Base-by-base conservation (phyloP, 2,113 vertebrate species). In the Otis tarda region DNA sequence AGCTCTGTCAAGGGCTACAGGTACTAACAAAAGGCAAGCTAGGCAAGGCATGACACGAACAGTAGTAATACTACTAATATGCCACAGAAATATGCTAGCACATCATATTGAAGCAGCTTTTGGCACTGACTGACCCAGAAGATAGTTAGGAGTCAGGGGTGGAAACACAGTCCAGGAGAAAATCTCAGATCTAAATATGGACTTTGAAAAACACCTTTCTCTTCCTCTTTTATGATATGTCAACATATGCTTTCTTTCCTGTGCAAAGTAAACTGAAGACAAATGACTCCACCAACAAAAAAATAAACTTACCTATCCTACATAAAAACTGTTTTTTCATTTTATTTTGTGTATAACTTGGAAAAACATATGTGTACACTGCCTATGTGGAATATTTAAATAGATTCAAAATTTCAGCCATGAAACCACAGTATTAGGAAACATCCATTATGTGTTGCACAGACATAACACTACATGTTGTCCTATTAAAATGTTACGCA, bases 401-500 rank as follows among this genome's bases (percentile, higher is more conserved):
- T 22, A 8, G 37, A 6, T n/a, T 92, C 60, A 87, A 56, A 90
- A 70, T 90, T 67, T 64, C 43, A 94, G 56, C 52, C 49, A 77
- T 71, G 70, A 82, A 89, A 64, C 65, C 25, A 77, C 6, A 19
- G 39, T 55, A 91, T 70, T 84, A 90, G 39, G 82, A 88, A 95
- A 94, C 64, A 77, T 27, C 30, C 19, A 41, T 89, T 67, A 95
- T 35, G 53, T 71, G 67, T 59, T 93, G 56, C 49, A 85, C 37
- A 93, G 90, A 94, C 60, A 89, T 57, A 95, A 69, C 49, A 59
- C 39, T 47, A 80, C 53, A 86, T 76, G 41, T 37, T 56, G 41
- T 73, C 68, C 71, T 67, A 77, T 94, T 95, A 96, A 95, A 95
- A 93, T 78, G 67, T 86, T 90, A 89, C 1, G 3, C 30, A 87